Base-by-base conservation (phyloP, 2,797 vertebrate species). In the Chelidonichthys spinosus region DNA sequence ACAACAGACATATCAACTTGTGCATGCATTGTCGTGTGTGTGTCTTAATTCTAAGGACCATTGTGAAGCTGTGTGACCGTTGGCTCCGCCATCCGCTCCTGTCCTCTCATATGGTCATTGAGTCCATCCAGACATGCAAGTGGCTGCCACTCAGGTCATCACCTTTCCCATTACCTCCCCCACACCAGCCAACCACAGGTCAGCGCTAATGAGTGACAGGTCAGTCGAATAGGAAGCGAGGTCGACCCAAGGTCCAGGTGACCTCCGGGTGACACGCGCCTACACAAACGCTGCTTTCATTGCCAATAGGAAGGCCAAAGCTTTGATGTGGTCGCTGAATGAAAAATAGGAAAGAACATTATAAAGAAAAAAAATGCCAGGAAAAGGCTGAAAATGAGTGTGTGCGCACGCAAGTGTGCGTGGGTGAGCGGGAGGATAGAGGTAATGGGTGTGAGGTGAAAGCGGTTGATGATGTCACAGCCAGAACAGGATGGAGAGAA, bases 131-230 rank as follows among this genome's bases (percentile, higher is more conserved):
- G 82, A 69, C 76, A 69, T 54, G 74, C 71, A 78, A 67, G 71
- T 49, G 62, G 55, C 82, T 84, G 76, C 72, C 75, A 61, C 72
- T 74, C 68, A 67, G 76, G 84, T 86, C 74, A 5, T 4, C 67
- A 82, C 86, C 83, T 84, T 56, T 78, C 62, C 62, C 67, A 79
- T 79, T 78, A 82, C 87, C 74, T 78, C 66, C 73, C 82, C 81
- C 43, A 37, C 18, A 69, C 67, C 81, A 55, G 80, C 84, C 76
- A 84, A 55, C 76, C 65, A 72, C 4, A 35, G 92, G 87, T 87
- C 87, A 85, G 56, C 69, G 43, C 91, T 92, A 93, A 93, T 92
- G 90, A 92, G 89, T 78, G 54, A 72, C 72, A 64, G 87, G 87
- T 85, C 60, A n/a, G 71, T 83, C 4, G 54, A 63, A 72, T 15